Evolutionary conservation across 2,113 vertebrate genomes (phyloP), one percentile per base, ranked within the genome.

Genomic region (Archocentrus centrarchus): DNA sequence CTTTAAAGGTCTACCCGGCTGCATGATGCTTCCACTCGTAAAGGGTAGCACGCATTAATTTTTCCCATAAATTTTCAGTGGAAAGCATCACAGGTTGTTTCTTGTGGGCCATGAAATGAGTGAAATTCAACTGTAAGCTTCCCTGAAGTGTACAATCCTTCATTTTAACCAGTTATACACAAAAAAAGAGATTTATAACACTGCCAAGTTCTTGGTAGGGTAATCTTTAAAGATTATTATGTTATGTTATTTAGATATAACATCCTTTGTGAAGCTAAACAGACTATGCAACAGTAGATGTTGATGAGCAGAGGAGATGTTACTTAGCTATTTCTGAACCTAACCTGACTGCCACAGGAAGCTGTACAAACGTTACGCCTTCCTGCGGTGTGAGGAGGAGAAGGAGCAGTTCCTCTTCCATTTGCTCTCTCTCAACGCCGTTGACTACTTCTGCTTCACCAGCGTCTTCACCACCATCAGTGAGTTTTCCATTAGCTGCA

Each of bases 401-500:
- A 96, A 98, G 88, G 97, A 99, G 10, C 98, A 99, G 93, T 99
- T 98, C 80, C 96, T 99, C 2, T 98, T 97, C 93, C 97, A 99
- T 92, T 96, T 99, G 24, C 96, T 99, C 18, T 98, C 97, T 0
- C 97, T 99, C 84, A 99, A 99, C 0, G 95, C 98, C 0, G 98
- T 98, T 75, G 98, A 99, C 94, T 99, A 99, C 80, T 99, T 98
- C 96, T 99, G 97, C 94, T 99, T 99, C 85, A 99, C 98, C 86
- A 97, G 97, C 1, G 98, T 97, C 88, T 99, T 98, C 94, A 98
- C 97, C 87, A 93, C 92, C 82, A 91, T 93, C 82, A 86, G 92
- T 93, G 80, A 92, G 91, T 91, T 17, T n/a, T 22, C 9, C 53
- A 3, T 13, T 30, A 22, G 68, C 60, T 17, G 4, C 53, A 61